Evolutionary conservation across 2,797 vertebrate species (phyloP).

Genomic region (Dipus sagitta): DNA sequence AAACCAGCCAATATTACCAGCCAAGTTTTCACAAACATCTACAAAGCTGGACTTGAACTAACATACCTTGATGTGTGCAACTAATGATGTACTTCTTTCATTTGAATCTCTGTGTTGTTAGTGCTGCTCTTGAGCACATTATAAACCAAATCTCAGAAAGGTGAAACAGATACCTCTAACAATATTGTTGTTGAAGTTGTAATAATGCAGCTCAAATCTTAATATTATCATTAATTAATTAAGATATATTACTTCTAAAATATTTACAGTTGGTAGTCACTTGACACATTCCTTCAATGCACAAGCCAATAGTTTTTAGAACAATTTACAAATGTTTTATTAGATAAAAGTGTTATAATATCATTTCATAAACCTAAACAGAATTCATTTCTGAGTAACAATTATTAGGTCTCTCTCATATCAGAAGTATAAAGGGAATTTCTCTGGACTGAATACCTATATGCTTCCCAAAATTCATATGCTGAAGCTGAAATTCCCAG

Average conservation of each 20-base stretch:
- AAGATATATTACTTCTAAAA: constrained; percentile 11
- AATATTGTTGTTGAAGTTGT: not conserved
- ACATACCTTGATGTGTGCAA: not conserved
- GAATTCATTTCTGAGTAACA: constrained; percentile 30
- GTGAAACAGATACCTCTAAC: not conserved
- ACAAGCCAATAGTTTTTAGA: not conserved
- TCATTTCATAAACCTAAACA: constrained; percentile 20
- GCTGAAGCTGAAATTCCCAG: not conserved
- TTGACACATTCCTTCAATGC: constrained; percentile 17
- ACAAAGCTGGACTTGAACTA: not conserved
- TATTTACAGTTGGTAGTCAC: not conserved
- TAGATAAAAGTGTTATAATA: not conserved
- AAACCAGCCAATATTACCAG: not conserved
- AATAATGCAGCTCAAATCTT: not conserved
- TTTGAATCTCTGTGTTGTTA: not conserved
- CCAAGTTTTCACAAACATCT: not conserved
- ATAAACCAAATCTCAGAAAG: constrained; percentile 10
- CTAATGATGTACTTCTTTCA: not conserved
- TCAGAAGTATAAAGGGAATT: constrained; percentile 61
- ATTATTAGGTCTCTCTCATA: constrained; percentile 25
- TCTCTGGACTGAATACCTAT: not conserved
- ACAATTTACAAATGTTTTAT: constrained; percentile 7
- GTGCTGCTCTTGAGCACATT: not conserved
- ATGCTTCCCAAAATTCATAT: not conserved
- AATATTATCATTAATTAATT: constrained; percentile 56